Conservation (phyloP, 30 jellyfish, hydroid and myxozoan genomes). For the Chironex yamaguchii region DNA sequence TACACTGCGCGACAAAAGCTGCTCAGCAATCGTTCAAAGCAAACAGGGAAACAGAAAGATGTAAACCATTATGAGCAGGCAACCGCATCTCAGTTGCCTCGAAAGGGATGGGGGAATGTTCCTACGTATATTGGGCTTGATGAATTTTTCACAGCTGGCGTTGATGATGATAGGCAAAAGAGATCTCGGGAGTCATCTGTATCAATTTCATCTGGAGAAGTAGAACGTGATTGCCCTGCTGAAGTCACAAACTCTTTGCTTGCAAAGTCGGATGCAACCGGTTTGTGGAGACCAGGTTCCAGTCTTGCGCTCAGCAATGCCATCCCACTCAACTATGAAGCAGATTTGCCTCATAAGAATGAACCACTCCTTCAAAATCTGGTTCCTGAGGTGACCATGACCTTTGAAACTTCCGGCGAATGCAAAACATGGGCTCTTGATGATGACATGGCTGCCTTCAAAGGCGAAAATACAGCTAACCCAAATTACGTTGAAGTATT, state of each 20-base stretch:
- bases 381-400: neutral
- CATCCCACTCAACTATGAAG: too few relatives aligned
- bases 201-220: too few relatives aligned
- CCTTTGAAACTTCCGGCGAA: neutral
- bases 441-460: neutral
- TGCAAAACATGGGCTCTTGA: too few relatives aligned
- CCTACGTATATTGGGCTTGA: slow-evolving; percentile 58
- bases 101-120: slow-evolving; percentile 43
- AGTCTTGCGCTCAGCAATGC: slow-evolving; percentile 69
- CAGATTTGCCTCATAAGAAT: neutral
- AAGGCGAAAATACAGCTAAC: neutral
- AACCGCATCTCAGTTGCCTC: neutral
- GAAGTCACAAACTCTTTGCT: slow-evolving; percentile 20
- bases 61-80: neutral
- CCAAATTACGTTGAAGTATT: neutral
- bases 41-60: neutral
- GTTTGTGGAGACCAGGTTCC: slow-evolving; percentile 75
- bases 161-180: slow-evolving; percentile 62
- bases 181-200: neutral
- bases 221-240: neutral
- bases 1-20: neutral
- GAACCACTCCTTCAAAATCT: neutral
- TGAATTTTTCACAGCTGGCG: slow-evolving; percentile 80
- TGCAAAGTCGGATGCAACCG: slow-evolving; percentile 22
- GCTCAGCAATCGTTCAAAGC: neutral